Evolutionary conservation across 2,113 vertebrate genomes (phyloP), one percentile per base, ranked within the genome.

Genomic region (Cardinalis cardinalis): DNA sequence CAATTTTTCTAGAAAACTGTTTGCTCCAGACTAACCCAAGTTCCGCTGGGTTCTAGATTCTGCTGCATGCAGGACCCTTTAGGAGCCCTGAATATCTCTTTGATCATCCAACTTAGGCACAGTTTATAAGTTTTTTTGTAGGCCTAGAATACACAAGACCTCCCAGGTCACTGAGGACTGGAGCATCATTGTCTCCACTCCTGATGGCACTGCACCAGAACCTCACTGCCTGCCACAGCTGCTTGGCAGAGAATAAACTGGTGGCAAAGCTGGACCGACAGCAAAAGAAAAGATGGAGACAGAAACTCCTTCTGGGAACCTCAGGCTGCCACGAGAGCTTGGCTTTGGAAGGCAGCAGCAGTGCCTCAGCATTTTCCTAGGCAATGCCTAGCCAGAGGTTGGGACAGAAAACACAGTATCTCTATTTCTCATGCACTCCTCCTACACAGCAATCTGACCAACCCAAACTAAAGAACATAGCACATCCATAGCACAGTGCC

Each of bases 141-240:
- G 38, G 56, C 11, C 89, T 34, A 71, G 32, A 78, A 75, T 51
- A 64, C 78, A 75, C 7, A 32, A 41, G 73, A 69, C 7, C 18
- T 60, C 15, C 5, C 1, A 3, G 21, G 32, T 6, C 1, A 6
- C 31, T n/a, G 71, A 82, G 14, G 71, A 28, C 21, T 2, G 3
- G 8, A 74, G 26, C 65, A 74, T 44, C 5, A 2, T 1, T 12
- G 24, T 41, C n/a, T 52, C 26, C n/a, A 44, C 68, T 56, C n/a
- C 59, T 1, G 3, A 21, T 2, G 34, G 49, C 31, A 41, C 64
- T 9, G 43, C 60, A 60, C 14, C 64, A 78, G 38, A 48, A 56
- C 8, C 55, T 7, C 12, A 1, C 32, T 40, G 83, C 36, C 66
- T 52, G 49, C n/a, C 41, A 86, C 41, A 64, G 79, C 31, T 69